Conservation (phyloP, 2,113 vertebrate genomes). For the Podocnemis expansa region DNA sequence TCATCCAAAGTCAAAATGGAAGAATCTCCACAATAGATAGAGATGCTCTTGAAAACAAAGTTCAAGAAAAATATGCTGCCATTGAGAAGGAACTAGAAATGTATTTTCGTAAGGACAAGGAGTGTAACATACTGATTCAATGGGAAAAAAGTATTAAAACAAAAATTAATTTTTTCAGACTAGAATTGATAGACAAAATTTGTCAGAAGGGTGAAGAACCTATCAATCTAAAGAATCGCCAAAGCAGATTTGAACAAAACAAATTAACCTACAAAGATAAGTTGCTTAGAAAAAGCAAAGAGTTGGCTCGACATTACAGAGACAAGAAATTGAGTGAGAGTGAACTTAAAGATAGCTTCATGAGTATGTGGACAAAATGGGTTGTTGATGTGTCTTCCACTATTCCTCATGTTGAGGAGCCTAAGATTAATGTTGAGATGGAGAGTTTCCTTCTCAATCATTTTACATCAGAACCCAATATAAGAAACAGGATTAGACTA, state of each 20-base stretch:
- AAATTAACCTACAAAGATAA: slow-evolving; percentile 57
- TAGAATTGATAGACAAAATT: slow-evolving; percentile 47
- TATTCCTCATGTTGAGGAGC: not conserved
- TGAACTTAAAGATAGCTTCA: slow-evolving; percentile 49
- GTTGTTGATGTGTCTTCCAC: slow-evolving; percentile 19
- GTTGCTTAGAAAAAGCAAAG: slow-evolving; percentile 56
- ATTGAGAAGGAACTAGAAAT: slow-evolving; percentile 53
- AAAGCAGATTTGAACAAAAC: slow-evolving; percentile 25
- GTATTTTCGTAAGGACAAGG: slow-evolving; percentile 64
- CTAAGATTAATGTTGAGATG: slow-evolving; percentile 30
- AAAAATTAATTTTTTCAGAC: slow-evolving; percentile 39
- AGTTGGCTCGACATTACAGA: slow-evolving; percentile 43
- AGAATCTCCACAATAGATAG: not conserved
- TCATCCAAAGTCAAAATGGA: slow-evolving; percentile 63
- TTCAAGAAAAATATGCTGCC: slow-evolving; percentile 16
- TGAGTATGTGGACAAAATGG: slow-evolving; percentile 57
- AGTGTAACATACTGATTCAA: slow-evolving; percentile 63
- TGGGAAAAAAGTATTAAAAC: slow-evolving; percentile 68
- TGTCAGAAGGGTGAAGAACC: slow-evolving; percentile 46
- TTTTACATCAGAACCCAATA: slow-evolving; percentile 26
- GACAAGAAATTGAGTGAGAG: slow-evolving; percentile 29
- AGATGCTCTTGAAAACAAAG: not conserved
- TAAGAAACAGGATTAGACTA: not conserved
- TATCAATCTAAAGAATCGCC: slow-evolving; percentile 34
- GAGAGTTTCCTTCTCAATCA: slow-evolving; percentile 29